Conservation (phyloP, 2,888 invertebrate species). For the Strigamia transsilvanica region DNA sequence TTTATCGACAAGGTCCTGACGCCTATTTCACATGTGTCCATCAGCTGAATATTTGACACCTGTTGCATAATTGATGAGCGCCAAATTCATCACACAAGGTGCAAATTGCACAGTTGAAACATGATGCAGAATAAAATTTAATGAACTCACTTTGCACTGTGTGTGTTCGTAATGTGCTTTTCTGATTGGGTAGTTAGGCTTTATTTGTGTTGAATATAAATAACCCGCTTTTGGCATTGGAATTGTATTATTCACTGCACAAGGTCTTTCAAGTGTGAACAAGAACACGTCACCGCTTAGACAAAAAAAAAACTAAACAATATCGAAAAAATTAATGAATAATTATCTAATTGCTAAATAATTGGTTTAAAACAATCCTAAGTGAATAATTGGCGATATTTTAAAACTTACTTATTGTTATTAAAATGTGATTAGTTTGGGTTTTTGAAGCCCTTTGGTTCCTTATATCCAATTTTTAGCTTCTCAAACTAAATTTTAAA, state of each 20-base stretch:
- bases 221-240: background rate
- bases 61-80: conserved; percentile 39
- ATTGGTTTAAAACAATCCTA: too few species aligned
- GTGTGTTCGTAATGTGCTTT: conserved; percentile 18
- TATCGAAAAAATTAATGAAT: background rate
- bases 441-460: too few species aligned
- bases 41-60: conserved; percentile 5
- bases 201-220: conserved; percentile 25
- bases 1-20: conserved; percentile 35
- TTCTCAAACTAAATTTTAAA: too few species aligned
- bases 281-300: background rate
- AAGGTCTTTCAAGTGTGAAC: background rate
- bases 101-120: conserved; percentile 19
- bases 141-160: conserved; percentile 13
- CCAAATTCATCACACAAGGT: conserved; percentile 13
- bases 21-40: conserved; percentile 35
- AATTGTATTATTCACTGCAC: background rate
- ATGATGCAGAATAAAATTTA: conserved; percentile 33
- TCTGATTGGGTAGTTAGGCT: background rate
- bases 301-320: background rate
- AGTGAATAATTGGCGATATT: too few species aligned
- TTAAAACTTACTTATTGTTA: too few species aligned
- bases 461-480: too few species aligned
- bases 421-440: too few species aligned
- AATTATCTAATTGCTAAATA: background rate